Evolutionary conservation across 92 coral and sea anemone genomes (phyloP).

Genomic region (Zoanthus sansibaricus): DNA sequence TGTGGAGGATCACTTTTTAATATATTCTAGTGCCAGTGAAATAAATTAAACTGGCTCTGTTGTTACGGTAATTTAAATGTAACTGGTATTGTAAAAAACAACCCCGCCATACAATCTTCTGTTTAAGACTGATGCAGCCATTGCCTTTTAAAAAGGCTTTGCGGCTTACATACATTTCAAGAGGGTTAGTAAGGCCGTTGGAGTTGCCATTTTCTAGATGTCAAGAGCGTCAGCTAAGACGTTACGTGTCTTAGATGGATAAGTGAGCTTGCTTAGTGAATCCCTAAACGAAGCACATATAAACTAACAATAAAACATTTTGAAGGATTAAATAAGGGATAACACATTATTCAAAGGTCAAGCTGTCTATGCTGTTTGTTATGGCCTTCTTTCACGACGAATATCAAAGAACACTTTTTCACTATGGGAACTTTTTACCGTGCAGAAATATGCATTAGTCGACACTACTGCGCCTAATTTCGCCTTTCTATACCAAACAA

Average conservation of each 20-base stretch:
- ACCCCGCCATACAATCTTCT: background rate
- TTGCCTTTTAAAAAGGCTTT: background rate
- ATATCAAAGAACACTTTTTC: conserved; percentile 1
- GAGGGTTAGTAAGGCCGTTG: background rate
- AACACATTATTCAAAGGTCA: conserved; percentile 3
- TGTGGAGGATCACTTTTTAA: background rate
- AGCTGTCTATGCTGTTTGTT: conserved; percentile 8
- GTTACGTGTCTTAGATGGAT: background rate
- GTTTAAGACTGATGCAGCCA: background rate
- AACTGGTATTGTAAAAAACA: conserved; percentile 8
- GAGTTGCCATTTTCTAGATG: background rate
- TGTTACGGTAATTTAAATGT: conserved; percentile 23
- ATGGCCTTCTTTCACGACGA: background rate
- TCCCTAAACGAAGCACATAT: background rate
- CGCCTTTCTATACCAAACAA: background rate
- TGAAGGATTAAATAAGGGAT: conserved; percentile 32
- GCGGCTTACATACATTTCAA: background rate
- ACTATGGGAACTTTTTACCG: conserved; percentile 32
- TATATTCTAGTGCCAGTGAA: conserved; percentile 3
- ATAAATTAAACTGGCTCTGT: conserved; percentile 1
- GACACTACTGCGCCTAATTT: background rate
- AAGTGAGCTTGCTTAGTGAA: conserved; percentile 24
- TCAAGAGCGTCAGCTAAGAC: conserved; percentile 1
- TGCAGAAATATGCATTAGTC: conserved; percentile 25
- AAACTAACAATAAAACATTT: conserved; percentile 16